A percentile compares a stretch with the other conserved stretches of the same genome.
Evolutionary conservation across 2,797 vertebrate species (phyloP).

Genomic region (Etheostoma perlongum): DNA sequence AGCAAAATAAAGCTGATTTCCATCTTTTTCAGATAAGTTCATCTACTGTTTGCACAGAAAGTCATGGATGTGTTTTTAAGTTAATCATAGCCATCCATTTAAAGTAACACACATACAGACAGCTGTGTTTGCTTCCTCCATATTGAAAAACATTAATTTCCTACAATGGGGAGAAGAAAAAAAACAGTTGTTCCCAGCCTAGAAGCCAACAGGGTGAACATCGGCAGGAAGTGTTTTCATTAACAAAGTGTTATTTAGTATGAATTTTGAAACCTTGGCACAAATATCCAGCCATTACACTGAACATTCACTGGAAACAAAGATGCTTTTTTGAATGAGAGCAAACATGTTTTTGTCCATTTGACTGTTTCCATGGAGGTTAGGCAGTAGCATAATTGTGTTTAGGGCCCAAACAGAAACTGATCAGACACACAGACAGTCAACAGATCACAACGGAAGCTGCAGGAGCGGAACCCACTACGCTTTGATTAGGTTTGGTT

Average conservation of each 20-base stretch:
- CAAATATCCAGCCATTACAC: conserved; percentile 54
- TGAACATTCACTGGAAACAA: conserved; percentile 61
- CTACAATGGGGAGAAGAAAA: conserved; percentile 1
- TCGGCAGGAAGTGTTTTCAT: conserved; percentile 62
- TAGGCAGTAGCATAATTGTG: conserved; percentile 76
- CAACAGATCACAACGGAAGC: conserved; percentile 80
- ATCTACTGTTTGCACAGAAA: conserved; percentile 41
- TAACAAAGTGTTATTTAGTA: conserved; percentile 57
- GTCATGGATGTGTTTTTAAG: conserved; percentile 67
- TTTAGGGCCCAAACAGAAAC: conserved; percentile 77
- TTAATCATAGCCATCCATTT: conserved; percentile 54
- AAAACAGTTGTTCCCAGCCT: conserved; percentile 46
- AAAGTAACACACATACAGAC: conserved; percentile 34
- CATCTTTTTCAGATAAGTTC: conserved; percentile 59
- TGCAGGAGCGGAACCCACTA: conserved; percentile 78
- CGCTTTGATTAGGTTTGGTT: conserved; percentile 80
- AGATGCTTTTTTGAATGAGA: conserved; percentile 68
- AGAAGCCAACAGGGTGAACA: conserved; percentile 60
- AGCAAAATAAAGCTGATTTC: conserved; percentile 28
- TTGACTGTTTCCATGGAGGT: conserved; percentile 81
- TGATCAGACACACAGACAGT: conserved; percentile 77
- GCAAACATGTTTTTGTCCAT: conserved; percentile 76
- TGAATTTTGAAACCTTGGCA: conserved; percentile 64
- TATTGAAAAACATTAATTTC: conserved; percentile 25
- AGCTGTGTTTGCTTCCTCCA: not conserved